Base-by-base conservation (phyloP, 2,888 invertebrate genomes). In the Trissolcus brochymenae region DNA sequence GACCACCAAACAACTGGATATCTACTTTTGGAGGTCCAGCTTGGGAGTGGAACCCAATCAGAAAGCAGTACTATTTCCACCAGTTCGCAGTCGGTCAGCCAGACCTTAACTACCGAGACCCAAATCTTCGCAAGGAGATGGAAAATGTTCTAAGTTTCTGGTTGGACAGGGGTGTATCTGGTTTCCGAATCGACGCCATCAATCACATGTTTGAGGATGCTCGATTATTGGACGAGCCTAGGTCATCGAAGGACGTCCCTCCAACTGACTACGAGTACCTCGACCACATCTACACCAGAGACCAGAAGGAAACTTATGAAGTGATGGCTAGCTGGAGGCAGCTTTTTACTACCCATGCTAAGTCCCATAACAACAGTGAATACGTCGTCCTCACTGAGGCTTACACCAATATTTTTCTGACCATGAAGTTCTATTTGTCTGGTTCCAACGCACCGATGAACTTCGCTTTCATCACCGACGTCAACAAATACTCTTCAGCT, bases 11-110 rank as follows among this genome's bases (percentile, higher is more conserved):
- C 67, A 91, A 90, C 79, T 92, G 91, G 91, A 82, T 91, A 6
- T 91, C 91, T 78, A 86, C 88, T 2, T 93, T 93, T 82, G 90
- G 91, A 2, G 92, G 92, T 0, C 89, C 91, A 0, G 92, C 92
- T 1, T 94, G 94, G 94, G 86, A 90, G 19, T 94, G 91, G 91
- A 90, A 91, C 79, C 89, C 89, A 0, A 77, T 84, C 1, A 88
- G 94, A 0, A 82, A 90, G 43, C 92, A 92, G 60, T 94, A 90
- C 81, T 94, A 93, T 83, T 88, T 92, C 16, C 94, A 94, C 84
- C 92, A 93, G 76, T 94, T 94, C 82, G 90, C 89, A 0, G 80
- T 82, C 0, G 90, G 91, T 40, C 93, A 94, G 80, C 93, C 94
- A 0, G 94, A 94, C 85, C 89, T 94, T 0, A 94, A 94, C 84